Conservation (phyloP, 2,797 vertebrate genomes). For the Bufotes viridis region DNA sequence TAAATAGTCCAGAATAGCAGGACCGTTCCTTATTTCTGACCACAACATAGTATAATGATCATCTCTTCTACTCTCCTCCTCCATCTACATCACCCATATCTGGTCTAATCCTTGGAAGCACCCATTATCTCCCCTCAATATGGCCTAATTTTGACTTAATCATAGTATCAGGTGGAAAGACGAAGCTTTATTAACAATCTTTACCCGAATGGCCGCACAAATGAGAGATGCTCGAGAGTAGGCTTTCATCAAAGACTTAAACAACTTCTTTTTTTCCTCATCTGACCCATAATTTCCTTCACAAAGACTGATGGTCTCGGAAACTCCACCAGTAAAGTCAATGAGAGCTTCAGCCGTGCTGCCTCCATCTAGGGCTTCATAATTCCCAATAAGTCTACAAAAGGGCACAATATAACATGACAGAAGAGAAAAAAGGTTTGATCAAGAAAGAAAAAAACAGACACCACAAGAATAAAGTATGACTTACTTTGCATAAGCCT, state of each 20-base stretch:
- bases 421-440: background rate
- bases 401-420: background rate
- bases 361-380: constrained; percentile 84
- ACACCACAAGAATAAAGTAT: background rate
- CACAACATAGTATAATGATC: background rate
- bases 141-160: background rate
- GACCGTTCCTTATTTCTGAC: background rate
- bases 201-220: constrained; percentile 83
- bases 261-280: constrained; percentile 72
- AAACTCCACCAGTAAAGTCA: constrained; percentile 85
- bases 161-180: background rate
- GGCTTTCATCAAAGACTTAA: constrained; percentile 75
- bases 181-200: no score
- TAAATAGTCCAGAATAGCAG: no score
- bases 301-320: constrained; percentile 75
- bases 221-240: constrained; percentile 78
- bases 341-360: constrained; percentile 84
- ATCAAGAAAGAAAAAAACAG: background rate
- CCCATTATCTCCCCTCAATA: background rate
- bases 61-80: background rate
- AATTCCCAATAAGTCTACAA: constrained; percentile 81
- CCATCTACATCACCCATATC: background rate
- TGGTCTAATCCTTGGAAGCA: no score
- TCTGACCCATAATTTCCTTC: constrained; percentile 60
- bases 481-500: constrained; percentile 83